phyloP scores from a whole-genome alignment of 2,113 vertebrate genomes.

The Nerophis lumbriciformis region DNA sequence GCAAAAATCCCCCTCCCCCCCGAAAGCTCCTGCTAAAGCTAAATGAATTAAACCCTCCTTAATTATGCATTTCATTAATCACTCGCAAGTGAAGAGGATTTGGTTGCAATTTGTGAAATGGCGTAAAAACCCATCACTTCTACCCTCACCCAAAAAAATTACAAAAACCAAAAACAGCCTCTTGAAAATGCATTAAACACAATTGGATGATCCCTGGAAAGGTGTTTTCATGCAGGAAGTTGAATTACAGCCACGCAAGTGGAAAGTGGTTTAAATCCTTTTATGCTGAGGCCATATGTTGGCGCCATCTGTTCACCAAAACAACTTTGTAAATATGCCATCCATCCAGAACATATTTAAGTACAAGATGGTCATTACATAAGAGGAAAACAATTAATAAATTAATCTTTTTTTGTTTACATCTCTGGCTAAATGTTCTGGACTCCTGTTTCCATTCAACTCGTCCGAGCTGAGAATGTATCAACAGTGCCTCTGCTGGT shows the following conservation, averaged over 20 bases:
- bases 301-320: slow-evolving; percentile 47
- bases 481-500: too few relatives aligned
- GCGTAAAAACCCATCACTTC: slow-evolving; percentile 62
- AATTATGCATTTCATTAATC: slow-evolving; percentile 76
- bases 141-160: slow-evolving; percentile 5
- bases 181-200: slow-evolving; percentile 61
- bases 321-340: slow-evolving; percentile 30
- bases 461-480: too few relatives aligned
- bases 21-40: slow-evolving; percentile 42
- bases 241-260: neutral
- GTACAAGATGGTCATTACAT: too few relatives aligned
- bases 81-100: slow-evolving; percentile 72
- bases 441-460: too few relatives aligned
- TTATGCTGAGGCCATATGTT: slow-evolving; percentile 53
- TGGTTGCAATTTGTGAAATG: slow-evolving; percentile 73
- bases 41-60: slow-evolving; percentile 71
- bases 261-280: slow-evolving; percentile 24
- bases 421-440: too few relatives aligned
- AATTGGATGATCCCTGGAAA: slow-evolving; percentile 43
- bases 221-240: slow-evolving; percentile 27
- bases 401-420: neutral
- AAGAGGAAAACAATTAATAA: too few relatives aligned
- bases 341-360: neutral
- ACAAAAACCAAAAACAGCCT: slow-evolving; percentile 21
- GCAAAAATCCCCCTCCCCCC: slow-evolving; percentile 39